Conservation (phyloP, 1,140 invertebrate genomes). For the Procambarus clarkii region DNA sequence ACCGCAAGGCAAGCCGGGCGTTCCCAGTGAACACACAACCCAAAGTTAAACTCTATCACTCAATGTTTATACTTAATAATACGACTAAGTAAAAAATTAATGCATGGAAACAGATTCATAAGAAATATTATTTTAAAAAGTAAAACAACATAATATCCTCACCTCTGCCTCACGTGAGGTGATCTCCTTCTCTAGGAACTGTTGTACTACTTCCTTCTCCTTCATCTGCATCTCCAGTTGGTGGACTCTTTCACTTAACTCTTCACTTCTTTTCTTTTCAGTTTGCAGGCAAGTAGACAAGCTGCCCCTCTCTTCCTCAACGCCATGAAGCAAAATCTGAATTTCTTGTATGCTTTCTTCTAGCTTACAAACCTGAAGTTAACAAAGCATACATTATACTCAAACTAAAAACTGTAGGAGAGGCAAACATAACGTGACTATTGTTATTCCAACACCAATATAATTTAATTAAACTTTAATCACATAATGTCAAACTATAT, state of each 20-base stretch:
- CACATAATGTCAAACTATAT: no score
- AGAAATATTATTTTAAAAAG: no score
- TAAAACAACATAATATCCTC: background rate
- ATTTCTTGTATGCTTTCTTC: conserved; percentile 32
- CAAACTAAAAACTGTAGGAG: no score
- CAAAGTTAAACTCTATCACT: no score
- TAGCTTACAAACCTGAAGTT: conserved; percentile 23
- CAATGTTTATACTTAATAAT: no score
- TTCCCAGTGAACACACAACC: no score
- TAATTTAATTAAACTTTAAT: no score
- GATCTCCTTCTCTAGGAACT: conserved; percentile 70
- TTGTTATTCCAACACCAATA: no score
- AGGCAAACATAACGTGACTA: no score
- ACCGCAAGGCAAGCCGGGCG: no score
- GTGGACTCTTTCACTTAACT: conserved; percentile 35
- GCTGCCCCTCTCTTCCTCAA: conserved; percentile 4
- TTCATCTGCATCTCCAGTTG: conserved; percentile 44
- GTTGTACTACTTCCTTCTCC: conserved; percentile 66
- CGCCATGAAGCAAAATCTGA: conserved; percentile 37
- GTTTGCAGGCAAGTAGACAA: conserved; percentile 10
- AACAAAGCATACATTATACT: background rate
- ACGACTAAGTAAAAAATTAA: no score
- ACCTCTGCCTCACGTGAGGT: conserved; percentile 63
- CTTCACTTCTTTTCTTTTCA: conserved; percentile 8
- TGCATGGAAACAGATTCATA: no score